These are phyloP conservation scores for Craseonycteris thonglongyai DNA, from an alignment of 2,113 vertebrate genomes.

Conservation along the genomic window DNA sequence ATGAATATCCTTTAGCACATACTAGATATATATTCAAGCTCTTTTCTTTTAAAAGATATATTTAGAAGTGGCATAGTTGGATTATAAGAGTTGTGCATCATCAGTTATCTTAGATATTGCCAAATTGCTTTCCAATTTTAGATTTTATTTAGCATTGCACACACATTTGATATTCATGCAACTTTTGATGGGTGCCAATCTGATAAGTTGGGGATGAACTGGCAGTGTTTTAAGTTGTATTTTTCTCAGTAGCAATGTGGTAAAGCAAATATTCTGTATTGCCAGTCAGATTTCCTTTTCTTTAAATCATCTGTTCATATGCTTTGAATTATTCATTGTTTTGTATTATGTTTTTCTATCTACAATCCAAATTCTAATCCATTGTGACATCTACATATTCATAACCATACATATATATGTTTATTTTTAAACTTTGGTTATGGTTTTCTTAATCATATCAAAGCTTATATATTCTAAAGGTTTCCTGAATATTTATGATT, in stretches of 20 bases:
- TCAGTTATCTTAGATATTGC: background rate
- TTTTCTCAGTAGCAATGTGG: background rate
- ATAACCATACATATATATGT: background rate
- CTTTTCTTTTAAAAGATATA: background rate
- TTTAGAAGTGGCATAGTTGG: background rate
- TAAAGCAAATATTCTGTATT: background rate
- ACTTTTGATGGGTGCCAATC: background rate
- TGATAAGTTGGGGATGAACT: background rate
- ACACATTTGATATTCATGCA: background rate
- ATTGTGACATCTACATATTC: background rate
- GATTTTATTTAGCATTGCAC: background rate
- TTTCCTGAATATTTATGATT: too few relatives aligned
- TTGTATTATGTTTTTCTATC: background rate
- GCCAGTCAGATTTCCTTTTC: background rate
- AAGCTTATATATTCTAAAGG: background rate
- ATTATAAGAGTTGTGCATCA: background rate
- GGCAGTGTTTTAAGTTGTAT: background rate
- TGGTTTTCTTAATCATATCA: background rate
- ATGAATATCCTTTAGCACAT: background rate
- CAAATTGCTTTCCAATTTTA: background rate
- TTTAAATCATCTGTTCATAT: background rate
- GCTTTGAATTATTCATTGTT: constrained; percentile 13
- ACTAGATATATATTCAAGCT: background rate
- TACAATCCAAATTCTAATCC: background rate
- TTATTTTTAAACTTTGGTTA: background rate